Conservation (phyloP, 1,140 invertebrate genomes). For the Lucilia sericata region DNA sequence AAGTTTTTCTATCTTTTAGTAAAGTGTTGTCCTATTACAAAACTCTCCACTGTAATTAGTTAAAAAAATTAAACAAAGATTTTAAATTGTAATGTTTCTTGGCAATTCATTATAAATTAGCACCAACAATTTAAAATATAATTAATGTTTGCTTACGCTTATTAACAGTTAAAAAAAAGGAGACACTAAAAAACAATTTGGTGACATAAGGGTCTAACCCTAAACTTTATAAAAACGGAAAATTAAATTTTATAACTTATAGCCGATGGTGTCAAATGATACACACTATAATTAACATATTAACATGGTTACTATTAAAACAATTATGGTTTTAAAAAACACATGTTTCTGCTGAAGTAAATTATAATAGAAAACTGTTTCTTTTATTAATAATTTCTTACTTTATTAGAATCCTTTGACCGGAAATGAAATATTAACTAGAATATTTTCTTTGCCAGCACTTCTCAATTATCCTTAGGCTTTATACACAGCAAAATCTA, state of each 20-base stretch:
- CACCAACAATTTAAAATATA: constrained; percentile 30
- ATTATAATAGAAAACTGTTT: background rate
- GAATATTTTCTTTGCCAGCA: background rate
- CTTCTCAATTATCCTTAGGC: constrained; percentile 35
- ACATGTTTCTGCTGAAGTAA: background rate
- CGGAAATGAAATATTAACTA: constrained; percentile 10
- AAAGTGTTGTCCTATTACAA: background rate
- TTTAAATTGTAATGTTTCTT: background rate
- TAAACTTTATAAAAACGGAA: background rate
- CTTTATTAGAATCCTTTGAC: constrained; percentile 5
- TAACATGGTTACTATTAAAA: background rate
- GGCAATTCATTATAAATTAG: constrained; percentile 9
- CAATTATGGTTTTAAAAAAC: background rate
- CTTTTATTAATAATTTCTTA: background rate
- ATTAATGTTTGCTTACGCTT: constrained; percentile 18
- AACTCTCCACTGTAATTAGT: background rate
- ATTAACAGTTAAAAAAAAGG: background rate
- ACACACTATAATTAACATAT: constrained; percentile 15
- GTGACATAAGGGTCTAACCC: constrained; percentile 19
- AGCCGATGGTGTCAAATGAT: constrained; percentile 37
- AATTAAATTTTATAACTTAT: no score
- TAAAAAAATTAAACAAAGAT: background rate
- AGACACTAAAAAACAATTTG: background rate
- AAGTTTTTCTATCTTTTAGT: no score
- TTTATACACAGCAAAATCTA: background rate